A percentile compares a stretch with the other conserved stretches of the same genome.
Evolutionary conservation across 2,113 vertebrate genomes (phyloP).

Genomic region (Erinaceus europaeus): DNA sequence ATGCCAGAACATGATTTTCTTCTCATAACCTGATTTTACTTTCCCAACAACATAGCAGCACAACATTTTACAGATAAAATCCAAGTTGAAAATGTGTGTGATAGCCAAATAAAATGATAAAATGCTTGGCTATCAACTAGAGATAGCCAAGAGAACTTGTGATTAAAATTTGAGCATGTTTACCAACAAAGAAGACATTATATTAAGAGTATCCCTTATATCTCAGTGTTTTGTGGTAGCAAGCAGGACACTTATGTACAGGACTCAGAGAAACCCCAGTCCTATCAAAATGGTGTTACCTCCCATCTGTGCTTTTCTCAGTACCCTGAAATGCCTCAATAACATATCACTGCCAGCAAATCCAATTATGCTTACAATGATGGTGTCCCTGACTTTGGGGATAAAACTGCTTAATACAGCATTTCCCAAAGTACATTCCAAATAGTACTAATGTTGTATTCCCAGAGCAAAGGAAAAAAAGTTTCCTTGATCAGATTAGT

Average conservation of each 20-base stretch:
- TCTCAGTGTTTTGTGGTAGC: neutral
- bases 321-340: neutral
- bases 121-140: neutral
- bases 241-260: neutral
- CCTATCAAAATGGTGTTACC: neutral
- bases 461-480: neutral
- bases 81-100: neutral
- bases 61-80: neutral
- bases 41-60: neutral
- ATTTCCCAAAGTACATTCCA: conserved; percentile 1
- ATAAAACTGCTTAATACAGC: neutral
- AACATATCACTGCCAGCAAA: neutral
- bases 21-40: neutral
- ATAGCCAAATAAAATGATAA: neutral
- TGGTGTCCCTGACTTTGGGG: neutral
- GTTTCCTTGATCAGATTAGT: neutral
- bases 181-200: neutral
- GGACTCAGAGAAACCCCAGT: neutral
- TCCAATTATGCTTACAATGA: neutral
- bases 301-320: neutral
- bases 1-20: neutral
- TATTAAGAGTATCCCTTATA: neutral
- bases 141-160: neutral
- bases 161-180: neutral
- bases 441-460: neutral